phyloP scores from a whole-genome alignment of 2,797 vertebrate genomes.

The Hydrolagus colliei region DNA sequence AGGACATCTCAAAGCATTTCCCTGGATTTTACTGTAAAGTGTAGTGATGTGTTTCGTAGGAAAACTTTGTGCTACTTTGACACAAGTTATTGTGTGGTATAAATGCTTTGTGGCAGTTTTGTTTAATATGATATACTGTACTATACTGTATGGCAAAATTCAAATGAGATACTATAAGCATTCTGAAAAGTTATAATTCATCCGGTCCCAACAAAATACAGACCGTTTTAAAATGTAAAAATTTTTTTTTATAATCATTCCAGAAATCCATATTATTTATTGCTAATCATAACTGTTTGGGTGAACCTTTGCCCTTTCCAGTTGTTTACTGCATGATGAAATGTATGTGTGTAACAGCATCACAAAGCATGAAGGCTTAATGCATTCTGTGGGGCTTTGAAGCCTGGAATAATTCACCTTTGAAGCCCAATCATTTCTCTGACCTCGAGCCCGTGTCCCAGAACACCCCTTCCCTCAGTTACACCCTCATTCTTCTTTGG shows the following conservation, averaged over 20 bases:
- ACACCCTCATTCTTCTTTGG: not conserved
- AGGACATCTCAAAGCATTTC: no score
- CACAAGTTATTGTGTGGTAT: no score
- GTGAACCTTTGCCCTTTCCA: not conserved
- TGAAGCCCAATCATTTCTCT: not conserved
- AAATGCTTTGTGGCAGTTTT: no score
- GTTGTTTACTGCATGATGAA: not conserved
- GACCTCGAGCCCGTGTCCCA: not conserved
- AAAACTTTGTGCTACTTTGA: no score
- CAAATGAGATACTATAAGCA: no score
- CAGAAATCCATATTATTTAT: not conserved
- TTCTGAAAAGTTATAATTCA: no score
- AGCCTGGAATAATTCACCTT: not conserved
- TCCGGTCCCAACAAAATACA: no score
- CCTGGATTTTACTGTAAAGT: no score
- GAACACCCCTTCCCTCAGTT: not conserved
- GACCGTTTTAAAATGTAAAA: no score
- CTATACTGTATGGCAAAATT: no score
- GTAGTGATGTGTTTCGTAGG: no score
- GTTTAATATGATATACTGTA: no score
- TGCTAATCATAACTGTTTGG: not conserved
- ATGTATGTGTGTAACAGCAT: not conserved
- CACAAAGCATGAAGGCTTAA: not conserved
- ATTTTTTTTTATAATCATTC: not conserved
- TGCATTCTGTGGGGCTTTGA: not conserved